Conservation (phyloP, 2,888 invertebrate genomes). For the Chrysomela aeneicollis region DNA sequence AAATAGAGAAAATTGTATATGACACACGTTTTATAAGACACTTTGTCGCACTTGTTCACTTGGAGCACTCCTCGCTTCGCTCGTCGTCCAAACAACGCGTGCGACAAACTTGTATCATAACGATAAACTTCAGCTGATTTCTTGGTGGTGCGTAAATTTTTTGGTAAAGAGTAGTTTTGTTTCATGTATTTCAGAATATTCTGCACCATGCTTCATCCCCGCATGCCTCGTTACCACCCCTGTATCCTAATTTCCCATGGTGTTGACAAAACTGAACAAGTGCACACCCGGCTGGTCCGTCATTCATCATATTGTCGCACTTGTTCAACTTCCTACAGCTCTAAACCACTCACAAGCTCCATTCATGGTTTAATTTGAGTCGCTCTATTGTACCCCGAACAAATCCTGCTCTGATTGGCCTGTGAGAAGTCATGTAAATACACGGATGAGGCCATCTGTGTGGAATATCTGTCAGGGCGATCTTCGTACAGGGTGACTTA, state of each 20-base stretch:
- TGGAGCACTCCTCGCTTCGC: no score
- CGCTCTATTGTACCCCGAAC: conserved; percentile 17
- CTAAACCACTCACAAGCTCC: conserved; percentile 26
- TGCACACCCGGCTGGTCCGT: conserved; percentile 28
- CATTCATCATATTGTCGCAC: conserved; percentile 33
- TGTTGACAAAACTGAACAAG: conserved; percentile 30
- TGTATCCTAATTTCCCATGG: background rate
- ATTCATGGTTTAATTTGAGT: conserved; percentile 24
- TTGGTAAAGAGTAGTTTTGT: no score
- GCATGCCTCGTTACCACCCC: background rate
- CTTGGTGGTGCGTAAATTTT: no score
- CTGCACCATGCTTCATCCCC: background rate
- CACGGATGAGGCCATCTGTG: conserved; percentile 20
- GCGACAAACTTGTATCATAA: no score
- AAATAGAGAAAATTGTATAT: no score
- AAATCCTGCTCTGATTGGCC: conserved; percentile 25
- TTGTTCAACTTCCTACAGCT: conserved; percentile 23
- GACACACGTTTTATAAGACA: no score
- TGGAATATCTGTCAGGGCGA: conserved; percentile 6
- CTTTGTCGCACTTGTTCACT: no score
- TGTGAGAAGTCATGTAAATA: conserved; percentile 28
- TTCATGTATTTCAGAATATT: no score
- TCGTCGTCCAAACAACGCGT: no score
- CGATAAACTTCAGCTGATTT: no score
- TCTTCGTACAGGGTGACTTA: background rate